Percentiles rank a stretch among this genome's conserved stretches.
These are phyloP conservation scores for Volucella inanis DNA, from an alignment of 2,888 invertebrate species.

Conservation along the genomic window DNA sequence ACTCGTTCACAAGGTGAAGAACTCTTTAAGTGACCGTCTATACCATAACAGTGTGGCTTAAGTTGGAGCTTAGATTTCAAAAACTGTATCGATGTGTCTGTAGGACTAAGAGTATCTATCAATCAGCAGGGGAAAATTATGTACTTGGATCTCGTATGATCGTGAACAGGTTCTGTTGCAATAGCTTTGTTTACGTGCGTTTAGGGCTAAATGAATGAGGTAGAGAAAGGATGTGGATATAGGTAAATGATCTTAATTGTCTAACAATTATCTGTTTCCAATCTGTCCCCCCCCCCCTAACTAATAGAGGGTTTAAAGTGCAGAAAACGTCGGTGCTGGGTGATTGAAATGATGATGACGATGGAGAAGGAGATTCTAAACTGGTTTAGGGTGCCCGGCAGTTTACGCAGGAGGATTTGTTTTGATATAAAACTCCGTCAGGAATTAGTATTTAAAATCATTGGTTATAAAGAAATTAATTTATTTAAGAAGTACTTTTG, in stretches of 20 bases:
- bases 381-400: too few species aligned
- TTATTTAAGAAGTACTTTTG: too few species aligned
- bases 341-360: too few species aligned
- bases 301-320: too few species aligned
- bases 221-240: constrained; percentile 65
- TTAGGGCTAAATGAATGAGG: constrained; percentile 34
- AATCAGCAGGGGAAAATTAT: constrained; percentile 58
- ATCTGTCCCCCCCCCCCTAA: background rate
- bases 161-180: constrained; percentile 44
- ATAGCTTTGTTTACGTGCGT: constrained; percentile 35
- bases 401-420: too few species aligned
- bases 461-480: too few species aligned
- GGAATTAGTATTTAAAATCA: too few species aligned
- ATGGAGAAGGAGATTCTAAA: too few species aligned
- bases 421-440: too few species aligned
- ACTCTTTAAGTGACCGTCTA: background rate
- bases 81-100: constrained; percentile 24
- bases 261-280: constrained; percentile 54
- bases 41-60: background rate
- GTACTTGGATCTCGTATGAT: constrained; percentile 25
- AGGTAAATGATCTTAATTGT: constrained; percentile 68
- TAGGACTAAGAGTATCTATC: constrained; percentile 44
- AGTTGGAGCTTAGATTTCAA: constrained; percentile 31
- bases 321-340: too few species aligned
- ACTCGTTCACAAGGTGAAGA: background rate